Evolutionary conservation across 2,888 invertebrate species (phyloP), one percentile per base, ranked within the genome.

Genomic region (Leptinotarsa tumamoca): DNA sequence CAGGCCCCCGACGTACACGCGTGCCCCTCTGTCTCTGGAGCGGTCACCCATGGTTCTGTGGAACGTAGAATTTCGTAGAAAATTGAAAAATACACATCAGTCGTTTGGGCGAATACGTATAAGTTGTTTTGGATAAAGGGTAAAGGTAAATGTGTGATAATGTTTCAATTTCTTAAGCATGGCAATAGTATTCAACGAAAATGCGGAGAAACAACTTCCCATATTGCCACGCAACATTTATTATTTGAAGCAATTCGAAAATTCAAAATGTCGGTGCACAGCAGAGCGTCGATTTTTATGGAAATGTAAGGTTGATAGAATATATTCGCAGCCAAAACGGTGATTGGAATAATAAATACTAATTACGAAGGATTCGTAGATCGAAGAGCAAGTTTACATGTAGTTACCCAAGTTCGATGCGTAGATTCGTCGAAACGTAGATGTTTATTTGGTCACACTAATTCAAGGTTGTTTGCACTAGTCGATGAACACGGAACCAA

Each of bases 1-100:
- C 83, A 97, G 92, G 86, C 96, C 96, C 84, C 97, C 97, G 86
- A 96, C 96, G 89, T 96, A 96, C 82, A 96, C 95, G 87, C 96
- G 92, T 83, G 95, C 95, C 85, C 94, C 91, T 74, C 82, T 79
- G 79, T 84, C 84, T 78, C 79, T 78, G 75, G 77, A 78, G 81
- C 86, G 82, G 83, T 86, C 86, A 80, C 85, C 83, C 86, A 86
- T 86, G 80, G 68, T 83, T 87, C 87, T 88, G 87, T 87, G 87
- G 87, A 88, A 87, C 86, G 86, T 86, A 87, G 85, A 87, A 86
- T 85, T 87, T 85, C 85, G 83, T 82, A 82, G 83, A 80, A 80
- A 81, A 82, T 78, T 69, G 72, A 72, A 72, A 78, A 74, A 67
- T 71, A 43, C 43, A 43, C 43, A 84, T 85, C 83, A 84, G 82